A percentile compares a stretch with the other conserved stretches of the same genome.
Conservation (phyloP, 2,797 vertebrate species). For the Hemibagrus guttatus region DNA sequence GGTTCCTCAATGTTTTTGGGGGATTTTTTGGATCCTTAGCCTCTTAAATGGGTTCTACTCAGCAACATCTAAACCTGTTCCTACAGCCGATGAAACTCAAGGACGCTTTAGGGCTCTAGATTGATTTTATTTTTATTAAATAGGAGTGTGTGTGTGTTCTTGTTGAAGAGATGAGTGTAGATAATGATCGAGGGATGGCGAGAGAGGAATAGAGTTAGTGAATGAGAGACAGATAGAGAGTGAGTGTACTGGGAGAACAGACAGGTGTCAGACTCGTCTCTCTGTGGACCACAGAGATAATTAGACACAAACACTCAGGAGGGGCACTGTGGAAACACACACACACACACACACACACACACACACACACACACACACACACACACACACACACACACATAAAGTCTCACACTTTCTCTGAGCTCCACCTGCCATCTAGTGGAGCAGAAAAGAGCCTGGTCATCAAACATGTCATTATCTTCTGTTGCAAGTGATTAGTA, state of each 20-base stretch:
- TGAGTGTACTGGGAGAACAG: slow-evolving; percentile 50
- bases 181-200: background rate
- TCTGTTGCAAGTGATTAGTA: background rate
- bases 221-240: slow-evolving; percentile 27
- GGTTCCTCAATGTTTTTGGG: no score
- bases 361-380: background rate
- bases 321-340: slow-evolving; percentile 33
- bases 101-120: background rate
- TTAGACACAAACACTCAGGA: slow-evolving; percentile 67
- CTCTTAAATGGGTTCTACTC: background rate
- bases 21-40: background rate
- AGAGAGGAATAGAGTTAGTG: slow-evolving; percentile 7
- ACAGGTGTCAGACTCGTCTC: slow-evolving; percentile 70
- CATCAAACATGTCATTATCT: slow-evolving; percentile 18
- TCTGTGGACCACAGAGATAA: slow-evolving; percentile 68
- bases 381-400: slow-evolving; percentile 23
- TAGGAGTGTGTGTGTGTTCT: background rate
- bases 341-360: slow-evolving; percentile 3
- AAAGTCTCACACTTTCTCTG: slow-evolving; percentile 41
- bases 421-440: slow-evolving; percentile 77
- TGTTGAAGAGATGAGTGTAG: background rate
- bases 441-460: slow-evolving; percentile 53
- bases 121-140: background rate
- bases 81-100: background rate
- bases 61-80: background rate